Evolutionary conservation across 2,113 vertebrate genomes (phyloP).

Genomic region (Physeter macrocephalus): DNA sequence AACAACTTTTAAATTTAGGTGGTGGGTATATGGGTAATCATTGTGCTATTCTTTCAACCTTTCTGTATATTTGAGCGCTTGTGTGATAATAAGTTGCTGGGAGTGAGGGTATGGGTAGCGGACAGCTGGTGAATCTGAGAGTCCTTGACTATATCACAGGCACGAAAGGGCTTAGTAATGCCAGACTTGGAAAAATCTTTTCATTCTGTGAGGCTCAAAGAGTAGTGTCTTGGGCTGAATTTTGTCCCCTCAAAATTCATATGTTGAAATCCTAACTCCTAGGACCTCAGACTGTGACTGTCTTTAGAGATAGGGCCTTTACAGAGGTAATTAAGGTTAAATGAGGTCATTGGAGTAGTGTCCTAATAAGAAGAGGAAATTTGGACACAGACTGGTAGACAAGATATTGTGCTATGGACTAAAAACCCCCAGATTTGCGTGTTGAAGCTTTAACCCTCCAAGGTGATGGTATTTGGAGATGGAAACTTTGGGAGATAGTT

Average conservation of each 20-base stretch:
- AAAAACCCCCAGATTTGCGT: background rate
- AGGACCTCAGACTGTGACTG: background rate
- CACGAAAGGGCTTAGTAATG: background rate
- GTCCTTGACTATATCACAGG: background rate
- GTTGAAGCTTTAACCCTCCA: background rate
- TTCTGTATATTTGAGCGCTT: background rate
- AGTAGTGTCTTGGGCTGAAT: background rate
- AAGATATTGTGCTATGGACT: background rate
- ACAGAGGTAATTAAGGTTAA: background rate
- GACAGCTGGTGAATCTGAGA: background rate
- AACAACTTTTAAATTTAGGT: background rate
- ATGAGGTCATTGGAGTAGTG: background rate
- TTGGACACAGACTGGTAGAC: background rate
- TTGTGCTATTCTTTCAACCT: background rate
- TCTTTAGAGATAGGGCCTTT: background rate
- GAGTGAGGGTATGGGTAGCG: background rate
- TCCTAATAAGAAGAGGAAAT: background rate
- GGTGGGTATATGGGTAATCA: background rate
- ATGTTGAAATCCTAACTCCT: background rate
- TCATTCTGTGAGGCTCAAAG: background rate
- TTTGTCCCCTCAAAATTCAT: background rate
- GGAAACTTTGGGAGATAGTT: background rate
- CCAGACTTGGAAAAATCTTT: background rate
- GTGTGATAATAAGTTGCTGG: background rate
- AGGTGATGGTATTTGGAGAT: background rate